Base-by-base conservation (phyloP, 2,113 vertebrate species). In the Atractosteus spatula region DNA sequence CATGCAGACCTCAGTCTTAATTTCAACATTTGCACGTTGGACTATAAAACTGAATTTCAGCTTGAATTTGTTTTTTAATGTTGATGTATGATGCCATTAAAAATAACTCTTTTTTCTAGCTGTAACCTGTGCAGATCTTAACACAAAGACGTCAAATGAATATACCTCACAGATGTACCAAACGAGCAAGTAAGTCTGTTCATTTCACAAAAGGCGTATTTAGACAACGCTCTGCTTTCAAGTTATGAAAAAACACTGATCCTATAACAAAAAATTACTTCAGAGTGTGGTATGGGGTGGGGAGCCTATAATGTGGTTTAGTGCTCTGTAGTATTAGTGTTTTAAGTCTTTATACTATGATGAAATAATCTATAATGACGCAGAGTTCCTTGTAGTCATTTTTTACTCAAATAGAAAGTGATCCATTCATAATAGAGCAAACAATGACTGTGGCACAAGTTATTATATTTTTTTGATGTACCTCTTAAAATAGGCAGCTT, bases 161-260 rank as follows among this genome's bases (percentile, higher is more conserved):
- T 93, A 86, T 84, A 83, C 78, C 63, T 86, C 90, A 57, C 88
- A 91, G 74, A 87, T 90, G 41, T 93, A 91, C 80, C 91, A 90
- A 81, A 88, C 81, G 74, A 89, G 11, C 85, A 89, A 76, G 91
- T 92, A 81, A 89, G 91, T 86, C 42, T 6, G 17, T 55, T 14
- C 3, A 8, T 47, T 29, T 3, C 4, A 64, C 0, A 55, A 41
- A 8, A 2, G 3, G 45, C 12, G 47, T 14, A 51, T 13, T 17
- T 41, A 55, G 17, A 8, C 45, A 54, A 29, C 16, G 47, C 47
- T 14, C 7, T 54, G 67, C 54, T 29, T 45, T 2, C 47, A 8
- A 56, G 51, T 16, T 55, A 44, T 41, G 65, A 11, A 43, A 4
- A 43, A 51, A 1, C 47, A 51, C 10, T 51, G 47, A 51, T 51